Percentiles rank a stretch among this genome's conserved stretches.
phyloP scores from a whole-genome alignment of 2,888 invertebrate genomes.

The Cheilosia vulpina region DNA sequence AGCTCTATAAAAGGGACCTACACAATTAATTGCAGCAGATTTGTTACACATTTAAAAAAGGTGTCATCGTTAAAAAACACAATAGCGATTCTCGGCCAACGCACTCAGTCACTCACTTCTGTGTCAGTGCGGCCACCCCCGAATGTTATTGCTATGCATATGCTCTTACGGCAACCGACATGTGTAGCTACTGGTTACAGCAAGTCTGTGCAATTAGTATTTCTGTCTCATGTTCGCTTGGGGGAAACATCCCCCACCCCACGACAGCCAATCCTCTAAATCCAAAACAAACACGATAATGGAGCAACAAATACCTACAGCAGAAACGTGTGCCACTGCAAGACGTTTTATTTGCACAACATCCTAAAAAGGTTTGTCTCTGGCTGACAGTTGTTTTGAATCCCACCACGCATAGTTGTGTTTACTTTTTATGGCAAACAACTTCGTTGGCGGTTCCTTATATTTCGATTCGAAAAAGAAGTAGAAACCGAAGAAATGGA shows the following conservation, averaged over 20 bases:
- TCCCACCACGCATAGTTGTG: conserved; percentile 29
- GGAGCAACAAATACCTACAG: neutral
- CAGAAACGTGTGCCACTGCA: conserved; percentile 1
- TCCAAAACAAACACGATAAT: conserved; percentile 5
- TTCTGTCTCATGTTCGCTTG: too few relatives aligned
- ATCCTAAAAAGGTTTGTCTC: conserved; percentile 28
- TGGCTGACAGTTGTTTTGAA: conserved; percentile 11
- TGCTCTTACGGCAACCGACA: too few relatives aligned
- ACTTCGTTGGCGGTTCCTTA: conserved; percentile 38
- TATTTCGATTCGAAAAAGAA: conserved; percentile 18
- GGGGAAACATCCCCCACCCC: neutral
- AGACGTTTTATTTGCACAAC: neutral
- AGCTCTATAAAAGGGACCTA: too few relatives aligned
- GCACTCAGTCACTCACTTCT: too few relatives aligned
- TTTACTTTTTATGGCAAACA: conserved; percentile 32
- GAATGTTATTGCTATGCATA: too few relatives aligned
- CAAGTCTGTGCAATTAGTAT: too few relatives aligned
- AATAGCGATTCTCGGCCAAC: too few relatives aligned
- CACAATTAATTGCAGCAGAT: too few relatives aligned
- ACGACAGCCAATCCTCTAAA: neutral
- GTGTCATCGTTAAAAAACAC: too few relatives aligned
- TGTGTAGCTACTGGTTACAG: too few relatives aligned
- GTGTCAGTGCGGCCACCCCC: too few relatives aligned
- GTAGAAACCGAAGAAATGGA: neutral
- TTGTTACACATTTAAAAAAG: too few relatives aligned